Conservation (phyloP, 2,113 vertebrate species). For the Oncorhynchus mykiss region DNA sequence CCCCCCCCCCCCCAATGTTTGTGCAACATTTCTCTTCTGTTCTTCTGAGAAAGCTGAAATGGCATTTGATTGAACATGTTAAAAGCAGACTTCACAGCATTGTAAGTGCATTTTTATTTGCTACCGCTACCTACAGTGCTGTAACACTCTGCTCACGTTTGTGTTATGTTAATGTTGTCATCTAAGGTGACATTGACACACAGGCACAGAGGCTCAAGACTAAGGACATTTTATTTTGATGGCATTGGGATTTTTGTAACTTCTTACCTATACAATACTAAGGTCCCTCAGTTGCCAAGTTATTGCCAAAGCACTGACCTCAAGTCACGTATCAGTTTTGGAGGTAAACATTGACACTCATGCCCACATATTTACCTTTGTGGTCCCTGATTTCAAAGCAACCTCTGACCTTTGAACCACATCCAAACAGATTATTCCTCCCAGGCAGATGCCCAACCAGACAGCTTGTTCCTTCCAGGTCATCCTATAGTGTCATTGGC, state of each 20-base stretch:
- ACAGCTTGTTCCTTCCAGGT: background rate
- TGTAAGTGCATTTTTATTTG: too few relatives aligned
- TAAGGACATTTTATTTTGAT: too few relatives aligned
- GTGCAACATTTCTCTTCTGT: background rate
- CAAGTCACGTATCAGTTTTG: background rate
- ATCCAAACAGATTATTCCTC: constrained; percentile 1
- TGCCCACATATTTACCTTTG: background rate
- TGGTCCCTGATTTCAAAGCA: background rate
- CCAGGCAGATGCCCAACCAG: background rate
- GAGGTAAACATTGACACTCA: background rate
- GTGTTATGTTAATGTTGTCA: too few relatives aligned
- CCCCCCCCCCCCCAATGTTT: too few relatives aligned
- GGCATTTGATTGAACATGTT: too few relatives aligned
- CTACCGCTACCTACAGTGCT: too few relatives aligned
- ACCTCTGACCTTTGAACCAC: background rate
- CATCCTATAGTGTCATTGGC: background rate
- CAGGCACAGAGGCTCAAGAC: too few relatives aligned
- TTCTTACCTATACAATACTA: too few relatives aligned
- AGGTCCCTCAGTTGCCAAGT: background rate
- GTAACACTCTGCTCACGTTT: too few relatives aligned
- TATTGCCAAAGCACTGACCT: background rate
- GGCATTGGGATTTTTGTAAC: too few relatives aligned
- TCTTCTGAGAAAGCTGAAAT: background rate
- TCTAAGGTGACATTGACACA: too few relatives aligned
- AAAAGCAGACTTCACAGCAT: background rate